phyloP scores from a whole-genome alignment of 2,113 vertebrate genomes.

The Lathamus discolor region DNA sequence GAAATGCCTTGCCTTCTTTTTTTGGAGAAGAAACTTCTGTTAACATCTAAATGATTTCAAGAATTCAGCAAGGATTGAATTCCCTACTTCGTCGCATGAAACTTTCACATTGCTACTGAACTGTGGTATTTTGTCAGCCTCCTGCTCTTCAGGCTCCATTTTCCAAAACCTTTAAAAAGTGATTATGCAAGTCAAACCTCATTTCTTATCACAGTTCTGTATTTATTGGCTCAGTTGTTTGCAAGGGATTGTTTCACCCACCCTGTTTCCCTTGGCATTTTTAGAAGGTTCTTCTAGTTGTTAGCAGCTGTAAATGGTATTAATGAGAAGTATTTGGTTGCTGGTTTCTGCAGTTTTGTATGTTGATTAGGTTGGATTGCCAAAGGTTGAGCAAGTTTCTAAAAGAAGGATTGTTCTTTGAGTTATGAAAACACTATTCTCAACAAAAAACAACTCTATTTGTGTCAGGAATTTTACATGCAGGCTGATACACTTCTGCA shows the following conservation, averaged over 20 bases:
- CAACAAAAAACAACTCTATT: neutral
- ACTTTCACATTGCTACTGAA: neutral
- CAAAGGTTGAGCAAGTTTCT: slow-evolving; percentile 59
- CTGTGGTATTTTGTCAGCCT: slow-evolving; percentile 17
- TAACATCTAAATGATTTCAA: slow-evolving; percentile 62
- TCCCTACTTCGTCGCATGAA: neutral
- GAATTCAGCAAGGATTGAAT: slow-evolving; percentile 39
- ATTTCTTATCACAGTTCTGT: slow-evolving; percentile 53
- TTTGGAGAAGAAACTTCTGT: slow-evolving; percentile 54
- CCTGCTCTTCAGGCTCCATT: slow-evolving; percentile 15
- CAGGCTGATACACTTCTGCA: slow-evolving; percentile 25
- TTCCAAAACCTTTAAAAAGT: neutral
- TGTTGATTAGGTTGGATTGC: slow-evolving; percentile 46
- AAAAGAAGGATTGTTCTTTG: slow-evolving; percentile 63
- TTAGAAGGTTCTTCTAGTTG: neutral
- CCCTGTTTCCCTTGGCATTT: slow-evolving; percentile 59
- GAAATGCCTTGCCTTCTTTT: slow-evolving; percentile 32
- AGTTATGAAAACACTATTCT: slow-evolving; percentile 37
- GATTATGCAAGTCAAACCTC: slow-evolving; percentile 36
- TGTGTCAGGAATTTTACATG: slow-evolving; percentile 13
- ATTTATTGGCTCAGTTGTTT: neutral
- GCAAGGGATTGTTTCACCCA: slow-evolving; percentile 12
- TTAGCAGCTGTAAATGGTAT: slow-evolving; percentile 38
- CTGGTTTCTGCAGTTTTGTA: slow-evolving; percentile 44
- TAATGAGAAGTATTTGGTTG: slow-evolving; percentile 40